Evolutionary conservation across 2,113 vertebrate genomes (phyloP).

Genomic region (Hippoglossus stenolepis): DNA sequence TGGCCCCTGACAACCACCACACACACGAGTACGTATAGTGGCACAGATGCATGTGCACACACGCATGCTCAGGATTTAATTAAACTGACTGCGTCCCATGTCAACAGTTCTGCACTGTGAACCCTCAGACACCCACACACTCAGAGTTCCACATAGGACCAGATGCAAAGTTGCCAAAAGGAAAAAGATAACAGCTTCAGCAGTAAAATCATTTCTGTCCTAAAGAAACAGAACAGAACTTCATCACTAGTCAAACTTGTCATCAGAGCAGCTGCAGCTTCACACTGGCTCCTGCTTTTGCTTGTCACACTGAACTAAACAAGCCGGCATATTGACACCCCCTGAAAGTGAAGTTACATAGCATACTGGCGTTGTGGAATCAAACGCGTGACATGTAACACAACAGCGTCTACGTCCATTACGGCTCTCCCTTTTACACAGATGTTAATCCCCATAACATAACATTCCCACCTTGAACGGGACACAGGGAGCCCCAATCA

Average conservation of each 20-base stretch:
- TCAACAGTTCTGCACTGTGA: constrained; percentile 55
- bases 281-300: background rate
- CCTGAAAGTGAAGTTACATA: too few relatives aligned
- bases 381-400: too few relatives aligned
- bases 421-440: too few relatives aligned
- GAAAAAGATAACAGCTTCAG: background rate
- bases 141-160: constrained; percentile 32
- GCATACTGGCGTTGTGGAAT: too few relatives aligned
- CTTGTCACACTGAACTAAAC: too few relatives aligned
- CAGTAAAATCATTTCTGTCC: background rate
- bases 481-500: background rate
- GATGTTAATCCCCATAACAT: too few relatives aligned
- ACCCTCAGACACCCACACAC: constrained; percentile 28
- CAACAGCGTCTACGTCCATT: too few relatives aligned
- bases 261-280: background rate
- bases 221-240: too few relatives aligned
- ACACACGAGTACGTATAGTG: background rate
- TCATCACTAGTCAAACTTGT: too few relatives aligned
- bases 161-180: constrained; percentile 32
- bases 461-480: too few relatives aligned
- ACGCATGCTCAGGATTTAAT: constrained; percentile 59
- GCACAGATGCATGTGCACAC: constrained; percentile 25
- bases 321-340: too few relatives aligned
- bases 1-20: constrained; percentile 18
- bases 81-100: constrained; percentile 54